Conservation (phyloP, 2,888 invertebrate genomes). For the Rhingia rostrata region DNA sequence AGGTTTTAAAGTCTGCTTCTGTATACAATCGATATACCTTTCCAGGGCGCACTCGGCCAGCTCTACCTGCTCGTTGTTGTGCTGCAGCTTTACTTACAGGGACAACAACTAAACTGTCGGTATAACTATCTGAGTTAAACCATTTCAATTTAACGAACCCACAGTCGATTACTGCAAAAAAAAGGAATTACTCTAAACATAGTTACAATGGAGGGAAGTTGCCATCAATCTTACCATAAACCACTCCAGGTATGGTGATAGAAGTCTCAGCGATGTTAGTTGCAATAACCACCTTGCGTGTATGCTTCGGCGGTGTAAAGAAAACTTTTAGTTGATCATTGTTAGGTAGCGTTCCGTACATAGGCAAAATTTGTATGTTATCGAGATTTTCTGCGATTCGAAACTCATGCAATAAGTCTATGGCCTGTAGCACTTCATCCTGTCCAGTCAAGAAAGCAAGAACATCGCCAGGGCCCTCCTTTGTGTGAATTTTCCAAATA, state of each 20-base stretch:
- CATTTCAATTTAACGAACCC: slow-evolving; percentile 97
- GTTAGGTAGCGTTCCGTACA: slow-evolving; percentile 95
- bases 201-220: not conserved
- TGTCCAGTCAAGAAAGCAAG: slow-evolving; percentile 96
- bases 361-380: slow-evolving; percentile 88
- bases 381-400: slow-evolving; percentile 84
- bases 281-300: slow-evolving; percentile 94
- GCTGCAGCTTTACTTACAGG: slow-evolving; percentile 95
- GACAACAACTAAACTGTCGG: slow-evolving; percentile 92
- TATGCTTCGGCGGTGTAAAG: slow-evolving; percentile 87
- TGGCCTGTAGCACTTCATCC: slow-evolving; percentile 94
- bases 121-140: slow-evolving; percentile 92
- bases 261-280: slow-evolving; percentile 99
- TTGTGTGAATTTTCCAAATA: slow-evolving; percentile 93
- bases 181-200: not conserved
- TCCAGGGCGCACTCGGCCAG: slow-evolving; percentile 92
- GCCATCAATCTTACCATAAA: slow-evolving; percentile 87
- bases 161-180: slow-evolving; percentile 92
- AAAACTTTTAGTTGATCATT: slow-evolving; percentile 93
- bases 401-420: slow-evolving; percentile 86
- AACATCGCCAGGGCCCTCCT: slow-evolving; percentile 92
- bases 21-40: slow-evolving; percentile 93
- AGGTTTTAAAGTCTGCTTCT: slow-evolving; percentile 89
- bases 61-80: slow-evolving; percentile 95
- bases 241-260: slow-evolving; percentile 96